A percentile compares a stretch with the other conserved stretches of the same genome.
Evolutionary conservation across 2,797 vertebrate species (phyloP).

Genomic region (Pelodytes ibericus): DNA sequence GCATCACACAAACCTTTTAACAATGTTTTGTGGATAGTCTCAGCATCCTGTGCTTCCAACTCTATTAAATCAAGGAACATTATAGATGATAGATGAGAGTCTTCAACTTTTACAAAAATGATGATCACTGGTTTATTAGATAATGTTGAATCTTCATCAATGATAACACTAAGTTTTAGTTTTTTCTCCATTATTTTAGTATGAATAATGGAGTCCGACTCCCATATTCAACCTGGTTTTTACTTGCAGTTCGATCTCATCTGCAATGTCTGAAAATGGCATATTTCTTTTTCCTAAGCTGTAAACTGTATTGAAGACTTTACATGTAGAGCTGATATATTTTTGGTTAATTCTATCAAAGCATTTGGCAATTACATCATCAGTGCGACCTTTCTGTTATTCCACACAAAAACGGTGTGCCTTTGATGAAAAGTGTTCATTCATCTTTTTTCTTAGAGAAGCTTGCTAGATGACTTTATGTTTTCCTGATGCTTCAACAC

Average conservation of each 20-base stretch:
- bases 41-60: neutral
- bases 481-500: too few species aligned
- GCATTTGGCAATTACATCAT: too few species aligned
- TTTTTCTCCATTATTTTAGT: too few species aligned
- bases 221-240: too few species aligned
- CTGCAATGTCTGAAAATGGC: neutral
- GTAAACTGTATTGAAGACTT: neutral
- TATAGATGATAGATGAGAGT: neutral
- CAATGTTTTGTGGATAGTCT: neutral
- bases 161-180: too few species aligned
- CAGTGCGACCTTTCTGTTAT: too few species aligned
- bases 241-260: neutral
- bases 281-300: neutral
- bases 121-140: neutral
- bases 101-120: neutral
- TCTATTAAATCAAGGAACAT: neutral
- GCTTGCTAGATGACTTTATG: too few species aligned
- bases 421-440: too few species aligned
- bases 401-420: too few species aligned
- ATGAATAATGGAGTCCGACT: too few species aligned
- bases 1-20: neutral
- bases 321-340: neutral
- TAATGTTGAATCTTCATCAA: neutral
- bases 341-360: conserved; percentile 3
- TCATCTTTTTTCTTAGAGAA: too few species aligned